Evolutionary conservation across 2,113 vertebrate genomes (phyloP).

Genomic region (Petrocephalus zakoni): DNA sequence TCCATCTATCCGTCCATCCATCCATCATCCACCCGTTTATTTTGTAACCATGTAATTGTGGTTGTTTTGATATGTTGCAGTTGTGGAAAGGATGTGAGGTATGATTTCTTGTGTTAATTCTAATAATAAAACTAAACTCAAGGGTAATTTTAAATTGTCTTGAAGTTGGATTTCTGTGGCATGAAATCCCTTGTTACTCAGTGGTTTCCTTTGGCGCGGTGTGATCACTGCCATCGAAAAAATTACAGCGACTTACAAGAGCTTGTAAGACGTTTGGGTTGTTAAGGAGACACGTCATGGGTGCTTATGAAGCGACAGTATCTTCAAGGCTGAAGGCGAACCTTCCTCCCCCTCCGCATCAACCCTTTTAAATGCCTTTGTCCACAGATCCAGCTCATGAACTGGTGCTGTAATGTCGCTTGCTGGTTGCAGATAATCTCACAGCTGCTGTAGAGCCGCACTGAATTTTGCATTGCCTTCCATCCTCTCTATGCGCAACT

Average conservation of each 20-base stretch:
- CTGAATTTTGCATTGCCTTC: neutral
- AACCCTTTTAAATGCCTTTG: neutral
- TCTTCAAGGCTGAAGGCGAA: neutral
- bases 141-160: neutral
- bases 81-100: neutral
- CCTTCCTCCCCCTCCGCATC: neutral
- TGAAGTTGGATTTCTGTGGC: neutral
- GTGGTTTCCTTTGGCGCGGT: neutral
- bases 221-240: neutral
- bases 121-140: neutral
- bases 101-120: neutral
- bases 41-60: neutral
- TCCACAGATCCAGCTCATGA: neutral
- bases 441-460: constrained; percentile 7
- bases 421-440: neutral
- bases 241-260: neutral
- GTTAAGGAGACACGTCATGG: neutral
- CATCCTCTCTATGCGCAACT: constrained; percentile 15
- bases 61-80: neutral
- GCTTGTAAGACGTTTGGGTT: neutral
- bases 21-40: neutral
- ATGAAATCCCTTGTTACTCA: neutral
- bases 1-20: neutral
- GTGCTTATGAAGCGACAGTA: neutral
- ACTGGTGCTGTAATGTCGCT: neutral